Evolutionary conservation across 2,888 invertebrate species (phyloP), one percentile per base, ranked within the genome.

Genomic region (Esperia sulphurella): DNA sequence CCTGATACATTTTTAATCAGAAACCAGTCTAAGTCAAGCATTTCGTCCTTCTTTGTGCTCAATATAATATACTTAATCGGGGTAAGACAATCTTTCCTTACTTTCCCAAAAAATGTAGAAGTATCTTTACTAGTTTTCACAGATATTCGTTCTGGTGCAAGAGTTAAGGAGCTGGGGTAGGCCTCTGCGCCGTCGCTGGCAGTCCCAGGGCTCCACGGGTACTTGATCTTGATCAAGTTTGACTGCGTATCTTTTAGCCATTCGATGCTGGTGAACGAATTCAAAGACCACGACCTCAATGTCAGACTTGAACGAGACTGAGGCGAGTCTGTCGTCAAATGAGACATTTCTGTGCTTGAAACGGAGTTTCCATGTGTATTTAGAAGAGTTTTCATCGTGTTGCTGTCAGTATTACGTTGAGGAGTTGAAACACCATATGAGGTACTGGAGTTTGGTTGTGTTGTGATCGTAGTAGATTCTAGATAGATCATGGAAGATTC

Each of bases 121-220:
- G 10, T 39, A 13, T 30, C 39, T 31, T 8, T 21, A 41, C 48
- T 46, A 81, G 83, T 49, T 83, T 6, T 35, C n/a, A 3, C 21
- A 5, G 35, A n/a, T 35, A 9, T n/a, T 1, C n/a, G 8, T 3
- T 35, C 35, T 1, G 8, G n/a, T 35, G 1, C n/a, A 10, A 35
- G 3, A 2, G 35, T 1, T 35, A 35, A n/a, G n/a, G 35, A 35
- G n/a, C 35, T 35, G n/a, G 35, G 35, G n/a, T 35, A 83, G 0
- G 54, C 41, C 13, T 76, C 74, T 0, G 70, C 58, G 0, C 48
- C 53, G 31, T 31, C 14, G 10, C 64, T 71, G 5, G 48, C 9
- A 1, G 70, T 66, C 7, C 46, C 50, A 0, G 69, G 71, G 44
- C 75, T 78, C 75, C 76, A 76, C 0, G 75, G 75, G 35, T 68